Conservation (phyloP, 2,888 invertebrate species). For the Tiphia femorata region DNA sequence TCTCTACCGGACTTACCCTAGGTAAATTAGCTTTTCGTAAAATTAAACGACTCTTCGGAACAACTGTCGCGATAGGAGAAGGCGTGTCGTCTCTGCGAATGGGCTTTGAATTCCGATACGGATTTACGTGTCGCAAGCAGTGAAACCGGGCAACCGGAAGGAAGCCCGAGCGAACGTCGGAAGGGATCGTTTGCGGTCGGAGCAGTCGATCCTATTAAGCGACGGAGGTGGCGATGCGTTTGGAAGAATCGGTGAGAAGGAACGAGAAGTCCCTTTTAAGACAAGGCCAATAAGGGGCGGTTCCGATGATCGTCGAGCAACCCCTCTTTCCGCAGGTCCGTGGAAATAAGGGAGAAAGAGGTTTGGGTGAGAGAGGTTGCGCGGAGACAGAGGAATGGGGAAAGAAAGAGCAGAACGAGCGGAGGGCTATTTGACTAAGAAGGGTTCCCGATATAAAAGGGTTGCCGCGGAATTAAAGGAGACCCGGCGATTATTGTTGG, state of each 20-base stretch:
- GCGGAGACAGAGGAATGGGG: not conserved
- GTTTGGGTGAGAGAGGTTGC: conserved; percentile 6
- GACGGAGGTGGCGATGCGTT: no score
- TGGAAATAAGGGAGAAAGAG: conserved; percentile 15
- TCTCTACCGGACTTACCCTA: no score
- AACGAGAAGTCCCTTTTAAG: conserved; percentile 27
- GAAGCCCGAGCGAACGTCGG: no score
- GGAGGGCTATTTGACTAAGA: conserved; percentile 58
- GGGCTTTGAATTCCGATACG: no score
- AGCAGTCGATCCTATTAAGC: no score
- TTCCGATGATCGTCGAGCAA: conserved; percentile 18
- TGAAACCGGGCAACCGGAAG: no score
- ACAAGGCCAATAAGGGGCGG: conserved; percentile 16
- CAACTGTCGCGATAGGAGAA: no score
- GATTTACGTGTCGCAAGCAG: no score
- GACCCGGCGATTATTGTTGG: conserved; percentile 57
- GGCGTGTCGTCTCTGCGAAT: no score
- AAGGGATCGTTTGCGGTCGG: no score
- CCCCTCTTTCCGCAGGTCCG: conserved; percentile 19
- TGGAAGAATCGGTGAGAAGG: conserved; percentile 10
- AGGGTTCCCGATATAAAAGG: conserved; percentile 60
- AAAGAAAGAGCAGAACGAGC: conserved; percentile 17
- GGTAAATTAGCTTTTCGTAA: no score
- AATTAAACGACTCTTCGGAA: no score
- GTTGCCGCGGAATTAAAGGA: conserved; percentile 62